Conservation (phyloP, 92 coral and sea anemone species). For the Actinernus sp. region DNA sequence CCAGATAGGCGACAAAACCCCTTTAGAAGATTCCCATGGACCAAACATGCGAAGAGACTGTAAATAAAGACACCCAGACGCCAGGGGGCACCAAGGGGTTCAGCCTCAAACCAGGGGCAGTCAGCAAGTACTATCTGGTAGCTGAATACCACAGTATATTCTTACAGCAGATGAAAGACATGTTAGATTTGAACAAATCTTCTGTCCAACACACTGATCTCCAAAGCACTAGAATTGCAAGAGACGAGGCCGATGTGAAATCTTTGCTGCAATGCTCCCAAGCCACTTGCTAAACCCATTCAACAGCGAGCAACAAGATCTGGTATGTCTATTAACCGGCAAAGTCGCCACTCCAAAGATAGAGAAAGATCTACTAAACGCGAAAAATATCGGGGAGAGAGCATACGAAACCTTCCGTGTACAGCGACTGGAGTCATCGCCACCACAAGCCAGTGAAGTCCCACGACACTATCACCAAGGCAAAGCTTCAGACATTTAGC, state of each 20-base stretch:
- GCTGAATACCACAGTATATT: slow-evolving; percentile 44
- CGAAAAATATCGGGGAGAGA: slow-evolving; percentile 37
- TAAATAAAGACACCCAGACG: slow-evolving; percentile 53
- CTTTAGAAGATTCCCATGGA: slow-evolving; percentile 29
- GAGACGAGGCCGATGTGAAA: slow-evolving; percentile 48
- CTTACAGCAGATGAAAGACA: slow-evolving; percentile 35
- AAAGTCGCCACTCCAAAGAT: slow-evolving; percentile 35
- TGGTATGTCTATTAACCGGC: slow-evolving; percentile 42
- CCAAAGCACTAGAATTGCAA: slow-evolving; percentile 23
- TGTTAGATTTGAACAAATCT: slow-evolving; percentile 5
- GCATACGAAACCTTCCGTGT: slow-evolving; percentile 30
- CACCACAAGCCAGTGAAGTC: slow-evolving; percentile 34
- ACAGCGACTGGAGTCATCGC: slow-evolving; percentile 32
- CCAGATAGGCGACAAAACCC: slow-evolving; percentile 38
- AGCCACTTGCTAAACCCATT: slow-evolving; percentile 40
- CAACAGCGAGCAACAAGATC: slow-evolving; percentile 27
- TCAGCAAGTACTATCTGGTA: slow-evolving; percentile 47
- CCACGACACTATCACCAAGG: slow-evolving; percentile 25
- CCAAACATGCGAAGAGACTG: slow-evolving; percentile 61
- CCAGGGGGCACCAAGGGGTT: slow-evolving; percentile 62
- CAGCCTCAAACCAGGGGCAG: slow-evolving; percentile 42
- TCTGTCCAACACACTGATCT: slow-evolving; percentile 33
- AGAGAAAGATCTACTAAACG: slow-evolving; percentile 30
- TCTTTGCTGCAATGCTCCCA: slow-evolving; percentile 29
- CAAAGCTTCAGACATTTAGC: slow-evolving; percentile 32